Percentiles rank a stretch among this genome's conserved stretches.
These are phyloP conservation scores for Carcharodon carcharias DNA, from an alignment of 2,797 vertebrate species.

Conservation along the genomic window DNA sequence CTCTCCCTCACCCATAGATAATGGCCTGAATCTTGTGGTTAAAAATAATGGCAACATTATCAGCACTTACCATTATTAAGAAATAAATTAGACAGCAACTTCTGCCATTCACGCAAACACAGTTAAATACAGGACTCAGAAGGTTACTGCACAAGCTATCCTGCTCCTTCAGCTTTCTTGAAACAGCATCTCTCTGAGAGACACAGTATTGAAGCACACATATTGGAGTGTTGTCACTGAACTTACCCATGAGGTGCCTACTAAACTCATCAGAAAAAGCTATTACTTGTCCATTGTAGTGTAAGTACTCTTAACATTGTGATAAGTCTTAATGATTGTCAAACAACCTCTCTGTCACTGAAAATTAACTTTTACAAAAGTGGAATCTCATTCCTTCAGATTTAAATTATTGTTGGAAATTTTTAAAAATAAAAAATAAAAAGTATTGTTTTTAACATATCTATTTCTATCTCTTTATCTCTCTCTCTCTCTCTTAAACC, in stretches of 20 bases:
- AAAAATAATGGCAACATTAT: no score
- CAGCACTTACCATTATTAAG: no score
- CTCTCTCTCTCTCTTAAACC: background rate
- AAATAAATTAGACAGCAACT: background rate
- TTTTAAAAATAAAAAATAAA: background rate
- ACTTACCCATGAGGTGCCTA: background rate
- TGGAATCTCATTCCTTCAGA: background rate
- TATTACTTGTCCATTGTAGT: background rate
- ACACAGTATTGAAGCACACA: background rate
- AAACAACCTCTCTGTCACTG: background rate
- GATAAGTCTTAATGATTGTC: background rate
- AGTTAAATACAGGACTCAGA: background rate
- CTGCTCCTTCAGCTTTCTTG: background rate
- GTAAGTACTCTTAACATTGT: background rate
- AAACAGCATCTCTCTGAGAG: background rate
- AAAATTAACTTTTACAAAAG: background rate
- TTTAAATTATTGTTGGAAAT: background rate
- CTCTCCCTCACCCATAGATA: background rate
- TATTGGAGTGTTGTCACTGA: background rate
- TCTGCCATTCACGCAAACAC: background rate
- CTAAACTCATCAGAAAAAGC: no score
- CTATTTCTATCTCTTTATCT: background rate
- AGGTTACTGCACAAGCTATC: background rate
- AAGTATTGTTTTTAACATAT: background rate
- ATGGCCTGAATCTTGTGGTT: background rate